phyloP scores from a whole-genome alignment of 2,797 vertebrate genomes.

The Pseudocheirus occidentalis region DNA sequence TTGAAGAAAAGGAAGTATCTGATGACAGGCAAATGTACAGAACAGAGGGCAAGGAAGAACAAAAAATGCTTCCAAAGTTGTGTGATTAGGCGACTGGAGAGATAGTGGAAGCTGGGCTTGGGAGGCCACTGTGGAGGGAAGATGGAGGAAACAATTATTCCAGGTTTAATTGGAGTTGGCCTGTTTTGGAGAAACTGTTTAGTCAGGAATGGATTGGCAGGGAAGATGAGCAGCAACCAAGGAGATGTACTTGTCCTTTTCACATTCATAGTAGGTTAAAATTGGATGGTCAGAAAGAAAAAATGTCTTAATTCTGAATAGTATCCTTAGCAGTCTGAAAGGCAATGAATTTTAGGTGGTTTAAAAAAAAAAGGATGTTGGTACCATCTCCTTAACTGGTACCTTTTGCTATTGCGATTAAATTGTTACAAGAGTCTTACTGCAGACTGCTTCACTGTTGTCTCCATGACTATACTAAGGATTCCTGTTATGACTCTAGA shows the following conservation, averaged over 20 bases:
- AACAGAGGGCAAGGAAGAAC: constrained; percentile 4
- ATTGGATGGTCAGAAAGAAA: not conserved
- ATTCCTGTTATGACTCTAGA: constrained; percentile 53
- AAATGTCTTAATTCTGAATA: not conserved
- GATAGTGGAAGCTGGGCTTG: not conserved
- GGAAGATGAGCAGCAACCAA: not conserved
- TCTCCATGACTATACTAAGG: not conserved
- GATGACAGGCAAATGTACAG: not conserved
- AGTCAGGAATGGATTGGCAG: not conserved
- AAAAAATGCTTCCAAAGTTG: constrained; percentile 11
- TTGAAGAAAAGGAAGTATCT: not conserved
- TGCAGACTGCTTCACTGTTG: constrained; percentile 10
- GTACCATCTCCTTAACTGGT: not conserved
- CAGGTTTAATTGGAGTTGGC: constrained; percentile 14
- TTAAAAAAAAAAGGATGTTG: not conserved
- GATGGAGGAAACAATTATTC: not conserved
- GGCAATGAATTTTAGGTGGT: constrained; percentile 6
- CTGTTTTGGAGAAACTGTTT: constrained; percentile 6
- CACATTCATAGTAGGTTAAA: not conserved
- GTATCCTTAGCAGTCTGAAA: not conserved
- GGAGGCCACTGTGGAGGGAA: not conserved
- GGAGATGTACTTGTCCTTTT: not conserved
- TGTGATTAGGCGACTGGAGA: not conserved
- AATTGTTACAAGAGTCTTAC: not conserved
- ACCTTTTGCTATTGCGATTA: not conserved